These are phyloP conservation scores for Enhydra lutris DNA, from an alignment of 2,113 vertebrate species.

Conservation along the genomic window DNA sequence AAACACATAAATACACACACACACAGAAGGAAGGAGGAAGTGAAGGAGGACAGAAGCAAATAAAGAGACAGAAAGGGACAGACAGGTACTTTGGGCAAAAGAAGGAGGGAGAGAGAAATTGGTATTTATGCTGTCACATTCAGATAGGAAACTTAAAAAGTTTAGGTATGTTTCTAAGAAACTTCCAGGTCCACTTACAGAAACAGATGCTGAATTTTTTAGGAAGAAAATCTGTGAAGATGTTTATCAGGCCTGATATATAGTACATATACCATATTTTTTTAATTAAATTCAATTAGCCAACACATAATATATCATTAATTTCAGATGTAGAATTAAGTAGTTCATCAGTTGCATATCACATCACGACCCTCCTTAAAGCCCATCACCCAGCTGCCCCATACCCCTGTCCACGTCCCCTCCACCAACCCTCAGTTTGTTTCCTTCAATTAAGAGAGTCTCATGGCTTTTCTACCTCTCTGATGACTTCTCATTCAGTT, in stretches of 20 bases:
- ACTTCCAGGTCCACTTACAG: neutral
- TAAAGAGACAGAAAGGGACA: neutral
- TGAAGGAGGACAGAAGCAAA: fast-evolving
- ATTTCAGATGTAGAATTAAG: neutral
- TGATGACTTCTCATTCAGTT: too few relatives aligned
- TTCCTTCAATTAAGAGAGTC: too few relatives aligned
- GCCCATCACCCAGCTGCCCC: too few relatives aligned
- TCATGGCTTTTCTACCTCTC: too few relatives aligned
- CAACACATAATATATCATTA: neutral
- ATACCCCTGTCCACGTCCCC: too few relatives aligned
- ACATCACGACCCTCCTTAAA: too few relatives aligned
- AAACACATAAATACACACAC: neutral
- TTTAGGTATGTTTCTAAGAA: neutral
- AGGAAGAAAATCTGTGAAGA: neutral
- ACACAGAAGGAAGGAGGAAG: neutral
- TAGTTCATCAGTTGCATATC: neutral
- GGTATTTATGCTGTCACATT: neutral
- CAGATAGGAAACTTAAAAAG: neutral
- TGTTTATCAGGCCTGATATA: neutral
- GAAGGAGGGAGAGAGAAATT: neutral
- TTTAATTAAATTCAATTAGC: neutral
- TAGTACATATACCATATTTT: neutral
- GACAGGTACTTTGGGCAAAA: neutral
- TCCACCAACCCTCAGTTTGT: too few relatives aligned
- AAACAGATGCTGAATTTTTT: neutral